These are phyloP conservation scores for Acanthopleura granulata DNA, from an alignment of 2,888 invertebrate species.

Conservation along the genomic window DNA sequence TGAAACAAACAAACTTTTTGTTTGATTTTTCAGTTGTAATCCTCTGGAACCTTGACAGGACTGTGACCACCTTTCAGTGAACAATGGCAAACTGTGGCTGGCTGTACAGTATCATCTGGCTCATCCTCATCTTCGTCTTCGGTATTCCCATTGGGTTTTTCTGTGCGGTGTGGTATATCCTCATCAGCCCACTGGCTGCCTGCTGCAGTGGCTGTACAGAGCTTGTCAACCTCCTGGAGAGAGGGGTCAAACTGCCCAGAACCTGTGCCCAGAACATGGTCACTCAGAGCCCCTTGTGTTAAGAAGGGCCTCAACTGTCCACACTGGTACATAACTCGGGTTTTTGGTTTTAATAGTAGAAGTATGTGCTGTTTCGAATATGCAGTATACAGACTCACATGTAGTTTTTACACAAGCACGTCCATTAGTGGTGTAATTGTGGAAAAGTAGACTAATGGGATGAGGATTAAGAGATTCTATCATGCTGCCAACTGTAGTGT, in stretches of 20 bases:
- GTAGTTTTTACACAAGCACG: too few species aligned
- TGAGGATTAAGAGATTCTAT: too few species aligned
- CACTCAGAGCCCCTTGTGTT: constrained; percentile 59
- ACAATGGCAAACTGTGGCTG: constrained; percentile 47
- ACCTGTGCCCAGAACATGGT: constrained; percentile 66
- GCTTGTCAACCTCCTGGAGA: constrained; percentile 59
- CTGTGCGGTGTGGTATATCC: constrained; percentile 62
- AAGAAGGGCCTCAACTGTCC: background rate
- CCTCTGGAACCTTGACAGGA: too few species aligned
- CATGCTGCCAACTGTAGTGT: too few species aligned
- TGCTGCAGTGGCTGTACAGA: constrained; percentile 59
- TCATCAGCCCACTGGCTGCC: constrained; percentile 66
- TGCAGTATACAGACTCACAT: too few species aligned
- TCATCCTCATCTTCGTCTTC: constrained; percentile 62
- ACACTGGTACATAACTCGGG: too few species aligned
- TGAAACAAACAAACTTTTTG: too few species aligned
- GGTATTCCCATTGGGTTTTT: constrained; percentile 66
- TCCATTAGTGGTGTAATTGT: too few species aligned
- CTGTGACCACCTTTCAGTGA: background rate
- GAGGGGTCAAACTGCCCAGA: constrained; percentile 63
- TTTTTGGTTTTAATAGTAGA: too few species aligned
- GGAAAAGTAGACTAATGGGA: too few species aligned
- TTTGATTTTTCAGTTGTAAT: too few species aligned
- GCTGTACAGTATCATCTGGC: constrained; percentile 67
- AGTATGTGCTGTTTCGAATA: too few species aligned